Evolutionary conservation across 2,888 invertebrate genomes (phyloP).

Genomic region (Xestoiulus laeticollis): DNA sequence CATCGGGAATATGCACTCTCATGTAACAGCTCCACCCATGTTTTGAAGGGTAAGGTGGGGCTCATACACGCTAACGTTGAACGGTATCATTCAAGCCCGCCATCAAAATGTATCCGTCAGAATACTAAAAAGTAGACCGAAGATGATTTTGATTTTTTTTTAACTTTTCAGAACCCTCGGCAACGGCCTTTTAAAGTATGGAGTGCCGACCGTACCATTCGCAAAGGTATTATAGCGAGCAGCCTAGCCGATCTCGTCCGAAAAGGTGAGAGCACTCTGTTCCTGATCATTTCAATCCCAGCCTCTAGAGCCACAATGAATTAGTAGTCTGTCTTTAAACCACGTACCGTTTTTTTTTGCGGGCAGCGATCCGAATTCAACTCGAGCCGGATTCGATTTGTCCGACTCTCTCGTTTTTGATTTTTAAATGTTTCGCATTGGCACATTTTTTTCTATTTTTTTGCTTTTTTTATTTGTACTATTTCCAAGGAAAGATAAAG

Average conservation of each 20-base stretch:
- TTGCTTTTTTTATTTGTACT: slow-evolving; percentile 23
- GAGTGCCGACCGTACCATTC: slow-evolving; percentile 56
- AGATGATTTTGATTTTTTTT: background rate
- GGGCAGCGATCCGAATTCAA: background rate
- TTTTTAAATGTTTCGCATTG: background rate
- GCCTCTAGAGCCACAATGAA: slow-evolving; percentile 36
- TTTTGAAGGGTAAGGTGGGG: too few species aligned
- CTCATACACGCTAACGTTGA: too few species aligned
- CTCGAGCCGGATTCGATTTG: background rate
- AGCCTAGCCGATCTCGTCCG: slow-evolving; percentile 54
- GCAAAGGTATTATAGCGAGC: slow-evolving; percentile 55
- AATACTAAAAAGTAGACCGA: too few species aligned
- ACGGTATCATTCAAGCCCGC: too few species aligned
- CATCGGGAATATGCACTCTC: too few species aligned
- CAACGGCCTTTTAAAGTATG: slow-evolving; percentile 56
- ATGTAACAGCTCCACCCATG: too few species aligned
- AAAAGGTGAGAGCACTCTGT: slow-evolving; percentile 53
- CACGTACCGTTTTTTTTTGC: background rate
- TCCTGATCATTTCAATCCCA: slow-evolving; percentile 28
- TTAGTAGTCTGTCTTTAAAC: slow-evolving; percentile 23
- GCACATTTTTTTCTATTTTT: background rate
- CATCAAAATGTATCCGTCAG: too few species aligned
- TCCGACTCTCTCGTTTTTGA: background rate
- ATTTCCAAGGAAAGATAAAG: slow-evolving; percentile 85
- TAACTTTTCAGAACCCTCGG: slow-evolving; percentile 55